These are phyloP conservation scores for Megastigmus dorsalis DNA, from an alignment of 2,888 invertebrate species.

Conservation along the genomic window DNA sequence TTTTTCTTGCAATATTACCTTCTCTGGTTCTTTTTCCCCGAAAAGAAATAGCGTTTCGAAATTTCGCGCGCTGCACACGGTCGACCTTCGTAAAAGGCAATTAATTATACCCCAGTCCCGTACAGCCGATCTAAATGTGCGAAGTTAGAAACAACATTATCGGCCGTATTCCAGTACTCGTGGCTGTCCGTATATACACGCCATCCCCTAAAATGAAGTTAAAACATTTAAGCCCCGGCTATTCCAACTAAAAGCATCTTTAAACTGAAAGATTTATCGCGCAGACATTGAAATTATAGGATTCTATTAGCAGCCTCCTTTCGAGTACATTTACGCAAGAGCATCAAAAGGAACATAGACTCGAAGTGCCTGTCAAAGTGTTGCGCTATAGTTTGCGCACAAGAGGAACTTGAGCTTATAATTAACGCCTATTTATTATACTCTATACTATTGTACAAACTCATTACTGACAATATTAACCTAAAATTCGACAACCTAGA, in stretches of 20 bases:
- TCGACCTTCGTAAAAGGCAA: neutral
- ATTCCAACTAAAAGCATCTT: slow-evolving; percentile 25
- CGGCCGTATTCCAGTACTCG: neutral
- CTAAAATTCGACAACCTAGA: too few species aligned
- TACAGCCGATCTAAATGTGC: neutral
- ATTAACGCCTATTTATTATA: neutral
- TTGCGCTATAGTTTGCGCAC: neutral
- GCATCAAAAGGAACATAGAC: neutral
- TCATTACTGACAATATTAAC: too few species aligned
- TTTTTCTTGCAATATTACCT: too few species aligned
- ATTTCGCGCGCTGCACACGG: neutral
- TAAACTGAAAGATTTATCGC: slow-evolving; percentile 4
- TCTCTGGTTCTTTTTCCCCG: too few species aligned
- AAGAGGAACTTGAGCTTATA: too few species aligned
- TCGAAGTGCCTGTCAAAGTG: neutral
- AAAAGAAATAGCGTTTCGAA: too few species aligned
- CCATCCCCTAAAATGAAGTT: neutral
- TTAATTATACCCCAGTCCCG: neutral
- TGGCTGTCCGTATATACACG: too few species aligned
- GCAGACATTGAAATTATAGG: neutral
- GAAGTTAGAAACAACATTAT: slow-evolving; percentile 24
- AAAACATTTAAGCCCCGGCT: slow-evolving; percentile 7
- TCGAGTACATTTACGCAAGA: slow-evolving; percentile 21
- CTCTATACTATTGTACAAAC: too few species aligned
- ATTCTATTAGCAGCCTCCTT: slow-evolving; percentile 24